Base-by-base conservation (phyloP, 2,888 invertebrate species). In the Merodon equestris region DNA sequence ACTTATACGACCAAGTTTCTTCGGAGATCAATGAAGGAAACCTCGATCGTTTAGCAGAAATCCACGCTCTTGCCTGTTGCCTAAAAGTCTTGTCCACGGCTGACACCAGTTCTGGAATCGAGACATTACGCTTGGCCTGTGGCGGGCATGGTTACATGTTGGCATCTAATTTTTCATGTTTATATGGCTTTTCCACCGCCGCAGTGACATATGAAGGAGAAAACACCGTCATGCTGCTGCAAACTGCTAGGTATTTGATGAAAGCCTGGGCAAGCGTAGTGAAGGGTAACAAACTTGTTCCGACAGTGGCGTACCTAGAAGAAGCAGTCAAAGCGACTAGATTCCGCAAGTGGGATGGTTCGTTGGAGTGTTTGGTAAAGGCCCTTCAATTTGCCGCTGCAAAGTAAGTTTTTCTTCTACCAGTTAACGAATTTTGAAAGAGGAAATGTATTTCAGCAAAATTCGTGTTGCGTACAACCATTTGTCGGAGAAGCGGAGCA, bases 131-230 rank as follows among this genome's bases (percentile, higher is more conserved):
- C 18, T 91, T 96, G 75, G 91, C 97, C 15, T 98, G 98, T 88
- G 98, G 98, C 57, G 98, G 98, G 0, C 98, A 98, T 88, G 98
- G 98, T 2, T 98, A 96, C 90, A 94, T 96, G 93, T 91, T 93
- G 45, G 90, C 94, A 15, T 94, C 97, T 82, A 96, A 94, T 87
- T 90, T 98, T 82, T 96, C 97, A 17, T 91, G 92, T 77, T 93
- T 94, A 1, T 97, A 96, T 87, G 94, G 94, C 0, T 90, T 93
- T 74, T 93, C 94, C 34, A 95, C 96, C 1, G 97, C 97, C 50
- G 94, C 95, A 66, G 94, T 94, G 86, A 98, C 97, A 2, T 98
- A 98, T 86, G 98, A 98, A 90, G 98, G 98, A 0, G 98, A 98
- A 90, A 98, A 98, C 88, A 97, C 97, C 0, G 97, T 98, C 44